Evolutionary conservation across 2,113 vertebrate genomes (phyloP).

Genomic region (Diphyllodes magnificus): DNA sequence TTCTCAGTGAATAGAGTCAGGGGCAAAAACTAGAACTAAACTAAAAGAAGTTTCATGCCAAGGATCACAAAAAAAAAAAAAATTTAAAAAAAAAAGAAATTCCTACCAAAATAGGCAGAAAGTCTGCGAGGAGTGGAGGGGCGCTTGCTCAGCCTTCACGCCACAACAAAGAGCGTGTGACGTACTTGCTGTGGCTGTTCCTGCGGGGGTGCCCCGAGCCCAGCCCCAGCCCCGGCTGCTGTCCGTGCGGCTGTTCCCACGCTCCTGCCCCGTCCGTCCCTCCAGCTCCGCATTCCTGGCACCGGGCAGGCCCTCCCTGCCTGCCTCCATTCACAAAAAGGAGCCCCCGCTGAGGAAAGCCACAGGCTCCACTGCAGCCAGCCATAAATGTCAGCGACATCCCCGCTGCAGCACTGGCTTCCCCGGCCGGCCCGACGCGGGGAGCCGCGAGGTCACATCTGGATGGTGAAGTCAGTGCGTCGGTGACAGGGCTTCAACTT

Average conservation of each 20-base stretch:
- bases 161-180: not conserved
- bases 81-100: not conserved
- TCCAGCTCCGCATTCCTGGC: not conserved
- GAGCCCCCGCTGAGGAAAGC: not conserved
- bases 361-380: not conserved
- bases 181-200: accelerated
- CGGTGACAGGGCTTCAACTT: not conserved
- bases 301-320: not conserved
- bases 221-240: not conserved
- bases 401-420: not conserved
- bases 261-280: not conserved
- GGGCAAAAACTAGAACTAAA: not conserved
- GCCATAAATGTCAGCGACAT: not conserved
- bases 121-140: not conserved
- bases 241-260: not conserved
- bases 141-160: not conserved
- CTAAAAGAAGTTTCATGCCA: not conserved
- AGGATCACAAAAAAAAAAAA: not conserved
- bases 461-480: not conserved
- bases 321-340: not conserved
- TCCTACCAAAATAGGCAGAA: not conserved
- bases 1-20: not conserved
- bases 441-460: not conserved
- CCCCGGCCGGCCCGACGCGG: accelerated
- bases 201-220: not conserved